Conservation (phyloP, 2,888 invertebrate species). For the Dysmachus trigonus region DNA sequence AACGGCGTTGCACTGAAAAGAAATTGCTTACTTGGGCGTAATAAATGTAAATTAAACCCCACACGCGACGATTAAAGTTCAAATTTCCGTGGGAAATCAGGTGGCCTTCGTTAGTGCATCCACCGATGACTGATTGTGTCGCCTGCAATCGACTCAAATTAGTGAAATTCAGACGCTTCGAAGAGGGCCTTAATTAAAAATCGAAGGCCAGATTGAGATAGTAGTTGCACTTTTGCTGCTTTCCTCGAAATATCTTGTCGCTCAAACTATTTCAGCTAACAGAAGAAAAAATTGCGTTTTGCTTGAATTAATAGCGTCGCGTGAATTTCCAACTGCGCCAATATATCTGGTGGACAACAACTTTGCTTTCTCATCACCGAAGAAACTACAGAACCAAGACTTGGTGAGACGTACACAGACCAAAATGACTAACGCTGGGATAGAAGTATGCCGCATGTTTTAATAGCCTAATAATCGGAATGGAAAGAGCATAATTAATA, state of each 20-base stretch:
- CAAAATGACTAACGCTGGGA: background rate
- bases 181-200: background rate
- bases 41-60: background rate
- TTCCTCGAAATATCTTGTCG: background rate
- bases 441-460: background rate
- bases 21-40: background rate
- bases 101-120: background rate
- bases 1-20: background rate
- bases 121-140: background rate
- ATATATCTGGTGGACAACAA: background rate
- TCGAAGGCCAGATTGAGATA: background rate
- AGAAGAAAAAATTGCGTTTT: background rate
- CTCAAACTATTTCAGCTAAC: background rate
- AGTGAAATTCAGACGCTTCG: background rate
- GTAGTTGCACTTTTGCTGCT: background rate
- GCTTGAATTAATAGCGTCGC: background rate
- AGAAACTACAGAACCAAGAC: background rate
- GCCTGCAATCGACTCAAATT: background rate
- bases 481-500: background rate
- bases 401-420: background rate
- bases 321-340: background rate
- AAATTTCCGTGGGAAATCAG: background rate
- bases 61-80: constrained; percentile 8
- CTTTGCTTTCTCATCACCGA: background rate
- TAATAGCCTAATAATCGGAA: background rate